phyloP scores from a whole-genome alignment of 2,888 invertebrate genomes.

The Andrena bucephala region DNA sequence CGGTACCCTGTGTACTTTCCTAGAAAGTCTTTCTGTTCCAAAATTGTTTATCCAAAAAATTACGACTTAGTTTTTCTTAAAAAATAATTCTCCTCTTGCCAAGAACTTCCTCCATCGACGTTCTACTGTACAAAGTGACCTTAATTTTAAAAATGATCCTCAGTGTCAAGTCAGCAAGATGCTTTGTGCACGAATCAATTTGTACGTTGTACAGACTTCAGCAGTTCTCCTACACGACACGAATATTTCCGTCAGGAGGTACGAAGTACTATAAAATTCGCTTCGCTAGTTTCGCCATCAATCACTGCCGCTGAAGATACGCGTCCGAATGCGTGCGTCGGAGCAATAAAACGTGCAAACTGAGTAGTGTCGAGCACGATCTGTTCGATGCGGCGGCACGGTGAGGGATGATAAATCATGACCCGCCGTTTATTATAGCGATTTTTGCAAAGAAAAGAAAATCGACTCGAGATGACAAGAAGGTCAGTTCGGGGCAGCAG shows the following conservation, averaged over 20 bases:
- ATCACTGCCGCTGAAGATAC: slow-evolving; percentile 52
- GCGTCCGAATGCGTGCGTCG: neutral
- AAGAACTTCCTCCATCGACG: too few relatives aligned
- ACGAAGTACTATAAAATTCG: slow-evolving; percentile 21
- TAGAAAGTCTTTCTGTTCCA: too few relatives aligned
- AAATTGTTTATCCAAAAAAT: too few relatives aligned
- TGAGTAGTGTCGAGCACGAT: slow-evolving; percentile 6
- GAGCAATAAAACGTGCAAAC: slow-evolving; percentile 24
- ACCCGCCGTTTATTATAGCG: slow-evolving; percentile 30
- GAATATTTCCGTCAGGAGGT: neutral
- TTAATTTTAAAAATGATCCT: neutral
- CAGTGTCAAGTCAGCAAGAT: neutral
- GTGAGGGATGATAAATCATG: slow-evolving; percentile 42
- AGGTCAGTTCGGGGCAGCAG: neutral
- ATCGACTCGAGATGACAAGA: neutral
- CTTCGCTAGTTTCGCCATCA: slow-evolving; percentile 29
- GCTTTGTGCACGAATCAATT: slow-evolving; percentile 10
- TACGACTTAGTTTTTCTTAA: too few relatives aligned
- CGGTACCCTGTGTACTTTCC: too few relatives aligned
- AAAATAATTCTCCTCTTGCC: too few relatives aligned
- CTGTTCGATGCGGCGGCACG: slow-evolving; percentile 22
- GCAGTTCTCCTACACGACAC: neutral
- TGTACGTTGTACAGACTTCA: neutral
- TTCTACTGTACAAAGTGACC: neutral
- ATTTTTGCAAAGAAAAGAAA: neutral